phyloP scores from a whole-genome alignment of 2,888 invertebrate genomes.

The Hymenopus coronatus region DNA sequence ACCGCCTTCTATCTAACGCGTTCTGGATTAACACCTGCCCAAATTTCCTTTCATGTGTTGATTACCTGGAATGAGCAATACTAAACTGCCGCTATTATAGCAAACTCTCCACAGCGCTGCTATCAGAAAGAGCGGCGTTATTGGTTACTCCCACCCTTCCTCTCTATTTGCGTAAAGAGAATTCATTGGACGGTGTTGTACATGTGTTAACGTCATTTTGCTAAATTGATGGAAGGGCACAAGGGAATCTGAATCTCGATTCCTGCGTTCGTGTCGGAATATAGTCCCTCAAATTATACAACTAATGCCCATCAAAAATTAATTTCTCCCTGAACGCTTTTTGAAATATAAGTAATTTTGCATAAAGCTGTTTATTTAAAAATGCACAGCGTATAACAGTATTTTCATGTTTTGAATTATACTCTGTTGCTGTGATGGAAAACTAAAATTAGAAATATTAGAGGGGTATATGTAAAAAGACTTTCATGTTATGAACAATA shows the following conservation, averaged over 20 bases:
- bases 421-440: background rate
- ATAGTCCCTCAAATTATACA: background rate
- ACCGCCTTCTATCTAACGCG: background rate
- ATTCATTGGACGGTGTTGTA: background rate
- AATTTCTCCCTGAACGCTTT: background rate
- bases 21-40: background rate
- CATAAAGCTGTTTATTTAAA: background rate
- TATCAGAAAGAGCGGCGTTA: background rate
- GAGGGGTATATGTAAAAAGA: background rate
- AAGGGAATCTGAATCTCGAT: background rate
- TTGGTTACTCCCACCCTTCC: background rate
- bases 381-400: background rate
- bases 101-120: background rate
- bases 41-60: background rate
- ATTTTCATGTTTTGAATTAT: background rate
- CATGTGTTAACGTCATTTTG: background rate
- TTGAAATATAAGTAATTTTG: background rate
- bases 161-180: background rate
- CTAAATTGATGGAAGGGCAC: background rate
- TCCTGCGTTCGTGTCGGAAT: background rate
- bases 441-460: background rate
- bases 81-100: background rate
- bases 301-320: background rate
- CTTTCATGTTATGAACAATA: background rate
- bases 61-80: background rate